Conservation (phyloP, 2,113 vertebrate genomes). For the Lichenostomus cassidix region DNA sequence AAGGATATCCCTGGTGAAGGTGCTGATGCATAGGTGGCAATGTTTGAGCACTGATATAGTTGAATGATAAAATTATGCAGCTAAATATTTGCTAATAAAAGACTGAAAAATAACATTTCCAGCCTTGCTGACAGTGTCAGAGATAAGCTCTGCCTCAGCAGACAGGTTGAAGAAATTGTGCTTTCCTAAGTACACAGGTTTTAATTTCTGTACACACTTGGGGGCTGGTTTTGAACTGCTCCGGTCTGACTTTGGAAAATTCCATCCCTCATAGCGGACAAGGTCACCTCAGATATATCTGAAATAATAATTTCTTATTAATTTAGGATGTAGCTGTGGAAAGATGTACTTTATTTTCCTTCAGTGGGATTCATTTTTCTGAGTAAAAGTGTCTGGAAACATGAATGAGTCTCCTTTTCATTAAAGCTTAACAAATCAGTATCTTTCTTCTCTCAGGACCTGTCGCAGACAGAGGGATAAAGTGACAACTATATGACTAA, state of each 20-base stretch:
- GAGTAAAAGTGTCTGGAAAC: slow-evolving; percentile 2
- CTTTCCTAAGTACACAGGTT: not conserved
- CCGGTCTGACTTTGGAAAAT: not conserved
- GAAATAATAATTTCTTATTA: not conserved
- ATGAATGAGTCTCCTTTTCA: slow-evolving; percentile 1
- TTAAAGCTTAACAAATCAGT: not conserved
- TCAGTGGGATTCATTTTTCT: not conserved
- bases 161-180: not conserved
- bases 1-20: not conserved
- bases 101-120: not conserved
- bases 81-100: not conserved
- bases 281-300: not conserved
- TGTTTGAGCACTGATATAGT: not conserved
- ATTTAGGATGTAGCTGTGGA: not conserved
- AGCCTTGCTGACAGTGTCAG: not conserved
- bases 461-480: not conserved
- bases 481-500: not conserved
- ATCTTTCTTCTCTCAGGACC: slow-evolving; percentile 10
- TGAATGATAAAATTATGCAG: not conserved
- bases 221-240: not conserved
- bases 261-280: not conserved
- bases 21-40: not conserved
- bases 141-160: not conserved
- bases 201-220: not conserved
- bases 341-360: not conserved